Percentiles rank a stretch among this genome's conserved stretches.
These are phyloP conservation scores for Macaca fascicularis DNA, from an alignment of 2,113 vertebrate genomes.

Conservation along the genomic window DNA sequence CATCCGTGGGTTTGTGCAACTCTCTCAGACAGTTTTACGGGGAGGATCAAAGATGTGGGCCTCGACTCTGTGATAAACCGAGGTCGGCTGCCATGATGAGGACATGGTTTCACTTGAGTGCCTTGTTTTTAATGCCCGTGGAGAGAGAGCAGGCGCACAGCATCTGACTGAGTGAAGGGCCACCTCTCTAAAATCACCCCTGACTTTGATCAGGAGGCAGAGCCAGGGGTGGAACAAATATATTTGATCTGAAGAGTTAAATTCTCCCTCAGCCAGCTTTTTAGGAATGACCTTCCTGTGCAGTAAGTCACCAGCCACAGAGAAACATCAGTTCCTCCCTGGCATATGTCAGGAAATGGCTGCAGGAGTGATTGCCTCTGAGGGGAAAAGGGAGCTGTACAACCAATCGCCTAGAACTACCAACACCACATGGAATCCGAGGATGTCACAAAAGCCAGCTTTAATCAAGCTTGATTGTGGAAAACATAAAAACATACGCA, in stretches of 20 bases:
- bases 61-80: neutral
- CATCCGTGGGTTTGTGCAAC: neutral
- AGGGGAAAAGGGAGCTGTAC: neutral
- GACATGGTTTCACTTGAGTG: neutral
- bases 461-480: constrained; percentile 51
- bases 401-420: neutral
- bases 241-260: constrained; percentile 48
- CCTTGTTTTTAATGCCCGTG: neutral
- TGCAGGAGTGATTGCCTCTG: neutral
- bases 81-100: neutral
- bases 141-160: neutral
- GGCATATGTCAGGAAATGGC: neutral
- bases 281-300: neutral
- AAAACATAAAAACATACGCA: constrained; percentile 52
- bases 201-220: constrained; percentile 33
- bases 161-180: neutral
- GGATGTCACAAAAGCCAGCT: constrained; percentile 41
- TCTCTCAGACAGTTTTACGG: neutral
- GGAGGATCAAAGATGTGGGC: neutral
- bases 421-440: neutral
- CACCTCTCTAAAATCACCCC: neutral
- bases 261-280: neutral
- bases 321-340: neutral
- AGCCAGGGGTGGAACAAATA: neutral
- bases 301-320: neutral